These are phyloP conservation scores for Cranoglanis bouderius DNA, from an alignment of 2,113 vertebrate species.

Conservation along the genomic window DNA sequence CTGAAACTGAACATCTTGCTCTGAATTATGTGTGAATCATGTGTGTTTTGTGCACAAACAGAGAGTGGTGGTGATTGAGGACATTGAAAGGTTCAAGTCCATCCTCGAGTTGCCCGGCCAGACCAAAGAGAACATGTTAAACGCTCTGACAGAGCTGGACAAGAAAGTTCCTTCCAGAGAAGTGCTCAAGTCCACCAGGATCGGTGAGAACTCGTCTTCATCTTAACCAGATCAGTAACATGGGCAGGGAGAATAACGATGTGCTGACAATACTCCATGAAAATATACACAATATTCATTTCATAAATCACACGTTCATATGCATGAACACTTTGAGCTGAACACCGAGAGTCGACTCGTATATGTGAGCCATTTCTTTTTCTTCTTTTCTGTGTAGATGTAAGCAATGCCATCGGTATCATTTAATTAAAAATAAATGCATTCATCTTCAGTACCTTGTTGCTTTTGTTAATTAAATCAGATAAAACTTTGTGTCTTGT, in stretches of 20 bases:
- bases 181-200: constrained; percentile 87
- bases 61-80: constrained; percentile 97
- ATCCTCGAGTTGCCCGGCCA: constrained; percentile 86
- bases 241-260: too few species aligned
- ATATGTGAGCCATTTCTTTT: not conserved
- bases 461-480: too few species aligned
- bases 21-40: not conserved
- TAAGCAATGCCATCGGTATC: not conserved
- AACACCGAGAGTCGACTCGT: not conserved
- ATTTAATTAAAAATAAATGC: not conserved
- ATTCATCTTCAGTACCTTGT: too few species aligned
- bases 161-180: constrained; percentile 94
- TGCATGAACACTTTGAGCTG: not conserved
- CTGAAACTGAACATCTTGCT: not conserved
- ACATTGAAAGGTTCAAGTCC: constrained; percentile 88
- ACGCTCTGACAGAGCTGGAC: constrained; percentile 83
- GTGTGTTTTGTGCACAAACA: constrained; percentile 77
- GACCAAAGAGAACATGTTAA: constrained; percentile 82
- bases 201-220: constrained; percentile 73
- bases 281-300: not conserved
- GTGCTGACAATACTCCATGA: not conserved
- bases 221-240: not conserved
- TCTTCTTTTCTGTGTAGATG: not conserved
- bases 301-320: not conserved
- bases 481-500: too few species aligned